These are phyloP conservation scores for Chromoteleia sp. DNA, from an alignment of 2,888 invertebrate species.

Conservation along the genomic window DNA sequence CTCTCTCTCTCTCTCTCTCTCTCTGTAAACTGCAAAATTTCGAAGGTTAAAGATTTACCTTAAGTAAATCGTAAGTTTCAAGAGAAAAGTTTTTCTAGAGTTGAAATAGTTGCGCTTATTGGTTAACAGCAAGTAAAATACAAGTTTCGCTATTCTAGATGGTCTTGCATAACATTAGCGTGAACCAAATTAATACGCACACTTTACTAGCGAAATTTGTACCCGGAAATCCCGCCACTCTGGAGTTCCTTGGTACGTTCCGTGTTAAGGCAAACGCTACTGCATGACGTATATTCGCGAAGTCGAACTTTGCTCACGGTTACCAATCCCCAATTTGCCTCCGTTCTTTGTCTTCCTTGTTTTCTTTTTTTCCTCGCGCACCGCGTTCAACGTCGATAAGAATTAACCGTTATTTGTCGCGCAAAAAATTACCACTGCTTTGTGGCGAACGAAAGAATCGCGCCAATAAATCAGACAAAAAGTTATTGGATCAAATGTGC, in stretches of 20 bases:
- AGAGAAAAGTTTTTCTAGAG: too few species aligned
- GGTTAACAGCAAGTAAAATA: too few species aligned
- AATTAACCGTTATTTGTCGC: neutral
- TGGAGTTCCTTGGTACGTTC: constrained; percentile 15
- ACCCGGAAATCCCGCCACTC: constrained; percentile 28
- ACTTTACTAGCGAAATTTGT: too few species aligned
- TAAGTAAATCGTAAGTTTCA: too few species aligned
- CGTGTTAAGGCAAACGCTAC: constrained; percentile 31
- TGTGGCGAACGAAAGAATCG: neutral
- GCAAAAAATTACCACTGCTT: neutral
- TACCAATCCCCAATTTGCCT: constrained; percentile 6
- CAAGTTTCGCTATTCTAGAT: too few species aligned
- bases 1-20: too few species aligned
- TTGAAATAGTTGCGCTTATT: too few species aligned
- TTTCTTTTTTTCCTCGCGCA: neutral
- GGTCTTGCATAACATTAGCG: too few species aligned
- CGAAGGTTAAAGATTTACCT: too few species aligned
- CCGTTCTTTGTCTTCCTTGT: neutral
- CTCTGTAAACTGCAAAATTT: too few species aligned
- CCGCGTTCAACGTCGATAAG: neutral
- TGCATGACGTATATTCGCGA: constrained; percentile 21
- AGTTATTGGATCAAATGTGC: neutral
- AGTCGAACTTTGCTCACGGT: constrained; percentile 30
- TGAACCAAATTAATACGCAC: too few species aligned
- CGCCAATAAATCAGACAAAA: neutral